Evolutionary conservation across 35 echinoderm and acorn worm species (phyloP).

Genomic region (Heliocidaris erythrogramma): DNA sequence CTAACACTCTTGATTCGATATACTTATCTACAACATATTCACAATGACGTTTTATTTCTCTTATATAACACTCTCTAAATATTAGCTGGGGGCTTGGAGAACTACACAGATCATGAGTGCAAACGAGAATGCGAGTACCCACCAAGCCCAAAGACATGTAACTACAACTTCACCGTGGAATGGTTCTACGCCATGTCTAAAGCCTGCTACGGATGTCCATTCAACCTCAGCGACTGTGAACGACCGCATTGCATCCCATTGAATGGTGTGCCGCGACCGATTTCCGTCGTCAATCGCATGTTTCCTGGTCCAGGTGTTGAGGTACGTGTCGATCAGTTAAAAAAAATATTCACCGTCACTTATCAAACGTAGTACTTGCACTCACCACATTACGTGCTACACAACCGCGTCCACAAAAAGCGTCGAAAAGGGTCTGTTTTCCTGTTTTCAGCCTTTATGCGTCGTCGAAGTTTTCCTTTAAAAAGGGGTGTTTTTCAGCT

Average conservation of each 20-base stretch:
- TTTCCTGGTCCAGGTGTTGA: constrained; percentile 76
- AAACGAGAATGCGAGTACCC: constrained; percentile 56
- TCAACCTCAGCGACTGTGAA: constrained; percentile 61
- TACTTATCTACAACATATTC: too few species aligned
- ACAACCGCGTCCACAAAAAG: too few species aligned
- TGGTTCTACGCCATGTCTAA: constrained; percentile 85
- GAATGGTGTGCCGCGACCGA: constrained; percentile 64
- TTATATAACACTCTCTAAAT: too few species aligned
- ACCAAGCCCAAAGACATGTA: constrained; percentile 45
- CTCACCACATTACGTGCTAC: too few species aligned
- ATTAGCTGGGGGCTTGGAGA: neutral
- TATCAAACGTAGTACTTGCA: too few species aligned
- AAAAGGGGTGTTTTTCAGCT: too few species aligned
- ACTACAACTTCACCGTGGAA: constrained; percentile 72
- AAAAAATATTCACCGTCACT: neutral
- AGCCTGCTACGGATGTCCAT: constrained; percentile 79
- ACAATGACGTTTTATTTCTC: too few species aligned
- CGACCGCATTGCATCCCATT: constrained; percentile 69
- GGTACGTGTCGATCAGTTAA: neutral
- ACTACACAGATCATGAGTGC: constrained; percentile 59
- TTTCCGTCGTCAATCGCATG: constrained; percentile 60
- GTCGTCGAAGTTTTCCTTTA: too few species aligned
- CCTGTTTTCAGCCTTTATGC: too few species aligned
- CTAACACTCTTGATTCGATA: too few species aligned
- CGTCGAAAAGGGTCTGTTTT: too few species aligned